Evolutionary conservation across 1,140 invertebrate genomes (phyloP), one percentile per base, ranked within the genome.

Genomic region (Arctopsyche grandis): DNA sequence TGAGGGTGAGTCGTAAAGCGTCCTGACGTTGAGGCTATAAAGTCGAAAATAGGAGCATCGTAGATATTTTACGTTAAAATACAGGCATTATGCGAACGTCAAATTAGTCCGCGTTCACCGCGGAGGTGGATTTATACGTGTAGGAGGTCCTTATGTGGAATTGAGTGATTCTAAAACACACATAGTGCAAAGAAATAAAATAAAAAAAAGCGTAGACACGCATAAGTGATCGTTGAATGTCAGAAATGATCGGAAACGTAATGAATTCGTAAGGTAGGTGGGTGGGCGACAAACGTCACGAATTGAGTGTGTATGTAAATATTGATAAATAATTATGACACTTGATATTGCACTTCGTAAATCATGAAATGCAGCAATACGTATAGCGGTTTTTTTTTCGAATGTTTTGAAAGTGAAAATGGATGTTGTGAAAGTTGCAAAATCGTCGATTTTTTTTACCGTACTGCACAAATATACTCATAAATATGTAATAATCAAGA

Each of bases 31-130:
- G 63, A 66, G 24, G 63, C 63, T 22, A 66, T 66, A 66, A 66
- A 66, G 63, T 66, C 63, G 63, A 66, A 66, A 66, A 66, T 66
- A 66, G 63, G 63, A 21, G 14, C 63, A 14, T 0, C 21, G 24
- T 24, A 66, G 63, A 66, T 66, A 66, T 66, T 66, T 66, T 29
- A 66, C 63, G 63, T 22, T 66, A 66, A 66, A 66, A 66, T 66
- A 66, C 22, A 66, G 63, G 63, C 63, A 66, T 66, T 66, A 66
- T 66, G 9, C 63, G 21, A 19, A 22, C 63, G 21, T 66, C 63
- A 66, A 66, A 66, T 66, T 66, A 66, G 63, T 66, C 24, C 9
- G 63, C 12, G 63, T 24, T 66, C 63, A 21, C 3, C 29, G 29
- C 7, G 63, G 24, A 66, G 63, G 63, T 24, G 63, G 63, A 12